Evolutionary conservation across 2,888 invertebrate species (phyloP).

Genomic region (Scrobipalpa atriplicella): DNA sequence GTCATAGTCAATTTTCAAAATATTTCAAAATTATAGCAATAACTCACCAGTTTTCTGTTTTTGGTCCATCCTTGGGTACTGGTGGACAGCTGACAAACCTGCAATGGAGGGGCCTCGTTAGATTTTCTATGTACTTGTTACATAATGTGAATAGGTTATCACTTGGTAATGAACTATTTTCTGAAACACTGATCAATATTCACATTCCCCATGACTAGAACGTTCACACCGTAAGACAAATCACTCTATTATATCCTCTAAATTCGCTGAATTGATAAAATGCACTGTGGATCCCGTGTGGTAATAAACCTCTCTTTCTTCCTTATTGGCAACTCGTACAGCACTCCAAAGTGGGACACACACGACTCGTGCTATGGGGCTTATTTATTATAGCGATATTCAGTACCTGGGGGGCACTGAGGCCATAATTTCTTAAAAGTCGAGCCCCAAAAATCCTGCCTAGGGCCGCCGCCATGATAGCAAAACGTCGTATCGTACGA

Average conservation of each 20-base stretch:
- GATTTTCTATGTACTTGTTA: conserved; percentile 73
- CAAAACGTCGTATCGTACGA: conserved; percentile 70
- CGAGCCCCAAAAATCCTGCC: conserved; percentile 93
- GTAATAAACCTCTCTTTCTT: conserved; percentile 48
- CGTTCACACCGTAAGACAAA: conserved; percentile 45
- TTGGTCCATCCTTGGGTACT: conserved; percentile 88
- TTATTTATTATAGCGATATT: conserved; percentile 53
- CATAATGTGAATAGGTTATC: conserved; percentile 80
- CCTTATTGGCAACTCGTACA: conserved; percentile 49
- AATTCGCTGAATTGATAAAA: conserved; percentile 55
- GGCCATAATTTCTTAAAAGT: conserved; percentile 89
- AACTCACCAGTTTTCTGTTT: conserved; percentile 90
- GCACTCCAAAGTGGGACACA: conserved; percentile 41
- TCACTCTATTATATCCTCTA: conserved; percentile 39
- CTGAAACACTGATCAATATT: conserved; percentile 41
- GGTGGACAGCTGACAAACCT: conserved; percentile 91
- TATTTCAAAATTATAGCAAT: neutral
- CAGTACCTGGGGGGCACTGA: conserved; percentile 88
- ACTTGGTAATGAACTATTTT: conserved; percentile 56
- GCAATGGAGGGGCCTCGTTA: conserved; percentile 73
- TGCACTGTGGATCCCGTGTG: conserved; percentile 54
- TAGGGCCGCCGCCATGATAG: conserved; percentile 94
- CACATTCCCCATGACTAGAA: conserved; percentile 35
- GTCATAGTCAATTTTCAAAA: neutral
- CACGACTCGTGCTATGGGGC: conserved; percentile 43